These are phyloP conservation scores for Chrysolina americana DNA, from an alignment of 2,888 invertebrate species.

Conservation along the genomic window DNA sequence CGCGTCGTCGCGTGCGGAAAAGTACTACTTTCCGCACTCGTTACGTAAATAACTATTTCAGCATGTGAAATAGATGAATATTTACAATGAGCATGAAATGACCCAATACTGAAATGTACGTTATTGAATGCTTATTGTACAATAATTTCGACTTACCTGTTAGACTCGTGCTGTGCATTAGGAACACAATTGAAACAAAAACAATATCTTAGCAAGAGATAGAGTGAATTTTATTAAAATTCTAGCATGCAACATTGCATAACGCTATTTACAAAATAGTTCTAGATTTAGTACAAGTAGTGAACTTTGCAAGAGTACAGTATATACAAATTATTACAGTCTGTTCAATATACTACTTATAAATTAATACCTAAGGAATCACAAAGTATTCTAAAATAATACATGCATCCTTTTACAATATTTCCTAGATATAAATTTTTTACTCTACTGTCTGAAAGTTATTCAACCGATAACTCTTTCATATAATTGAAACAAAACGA, in stretches of 20 bases:
- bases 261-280: constrained; percentile 66
- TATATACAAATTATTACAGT: constrained; percentile 64
- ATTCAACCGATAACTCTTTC: constrained; percentile 42
- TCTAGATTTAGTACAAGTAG: constrained; percentile 61
- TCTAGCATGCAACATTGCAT: constrained; percentile 65
- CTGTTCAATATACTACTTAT: constrained; percentile 55
- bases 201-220: constrained; percentile 58
- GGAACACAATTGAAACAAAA: background rate
- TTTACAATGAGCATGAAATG: too few relatives aligned
- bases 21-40: too few relatives aligned
- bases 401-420: constrained; percentile 53
- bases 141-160: background rate
- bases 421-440: constrained; percentile 50
- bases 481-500: constrained; percentile 44
- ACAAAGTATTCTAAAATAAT: constrained; percentile 55
- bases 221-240: constrained; percentile 67
- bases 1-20: too few relatives aligned
- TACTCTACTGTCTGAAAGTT: constrained; percentile 33
- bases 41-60: too few relatives aligned
- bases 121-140: too few relatives aligned
- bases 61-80: too few relatives aligned
- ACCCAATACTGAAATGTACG: too few relatives aligned
- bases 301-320: constrained; percentile 61
- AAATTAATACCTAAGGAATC: constrained; percentile 49
- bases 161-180: background rate